Conservation (phyloP, 2,113 vertebrate species). For the Spea bombifrons region DNA sequence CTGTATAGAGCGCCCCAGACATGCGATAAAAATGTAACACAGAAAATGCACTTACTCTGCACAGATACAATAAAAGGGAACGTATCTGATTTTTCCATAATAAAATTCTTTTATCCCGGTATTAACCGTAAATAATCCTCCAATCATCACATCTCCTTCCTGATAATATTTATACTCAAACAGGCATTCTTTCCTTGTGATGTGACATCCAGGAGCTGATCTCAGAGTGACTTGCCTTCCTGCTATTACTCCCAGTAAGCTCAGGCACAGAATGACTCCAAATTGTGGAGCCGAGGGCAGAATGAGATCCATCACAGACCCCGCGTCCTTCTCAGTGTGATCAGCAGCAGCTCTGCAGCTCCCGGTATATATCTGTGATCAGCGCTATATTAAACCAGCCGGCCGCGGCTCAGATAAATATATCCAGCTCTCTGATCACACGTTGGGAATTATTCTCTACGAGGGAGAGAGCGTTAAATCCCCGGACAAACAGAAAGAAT, state of each 20-base stretch:
- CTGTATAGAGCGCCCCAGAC: too few relatives aligned
- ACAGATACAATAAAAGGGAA: too few relatives aligned
- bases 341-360: not conserved
- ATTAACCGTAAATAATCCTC: not conserved
- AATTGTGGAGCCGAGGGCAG: not conserved
- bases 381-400: not conserved
- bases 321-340: not conserved
- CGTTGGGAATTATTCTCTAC: too few relatives aligned
- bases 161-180: constrained; percentile 4
- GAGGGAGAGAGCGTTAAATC: too few relatives aligned
- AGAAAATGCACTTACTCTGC: too few relatives aligned
- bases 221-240: not conserved
- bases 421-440: too few relatives aligned
- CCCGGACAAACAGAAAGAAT: too few relatives aligned
- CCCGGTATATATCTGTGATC: not conserved
- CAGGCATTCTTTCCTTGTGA: not conserved
- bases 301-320: not conserved
- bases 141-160: not conserved
- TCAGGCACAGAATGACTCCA: not conserved
- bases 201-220: not conserved
- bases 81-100: too few relatives aligned
- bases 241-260: not conserved
- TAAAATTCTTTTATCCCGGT: not conserved
- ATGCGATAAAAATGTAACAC: too few relatives aligned
- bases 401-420: not conserved